Base-by-base conservation (phyloP, 2,888 invertebrate species). In the Stenichneumon culpator region DNA sequence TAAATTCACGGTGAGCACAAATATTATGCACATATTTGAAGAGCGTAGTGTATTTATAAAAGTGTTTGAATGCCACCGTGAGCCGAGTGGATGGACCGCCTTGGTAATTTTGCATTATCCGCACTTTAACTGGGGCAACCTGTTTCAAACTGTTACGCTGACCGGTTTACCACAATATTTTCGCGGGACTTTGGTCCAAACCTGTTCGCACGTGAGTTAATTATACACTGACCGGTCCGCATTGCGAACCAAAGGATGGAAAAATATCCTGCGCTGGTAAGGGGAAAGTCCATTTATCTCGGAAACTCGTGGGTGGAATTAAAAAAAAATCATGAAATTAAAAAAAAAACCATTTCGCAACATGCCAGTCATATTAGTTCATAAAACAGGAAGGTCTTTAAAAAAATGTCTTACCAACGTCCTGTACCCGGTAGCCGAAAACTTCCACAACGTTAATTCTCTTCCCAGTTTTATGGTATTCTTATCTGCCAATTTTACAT, bases 1-100 rank as follows among this genome's bases (percentile, higher is more conserved):
- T 65, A 73, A 14, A 67, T 65, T 72, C 39, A 39, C 28, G 65
- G 57, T 52, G 54, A 79, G 52, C 70, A 36, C 25, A 67, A 82
- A 85, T 79, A 54, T 19, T 82, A 85, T 85, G 84, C 82, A 75
- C 84, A 85, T 85, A 85, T 85, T 85, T 82, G 79, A 85, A 82
- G 74, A 79, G 74, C 65, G 74, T 52, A 14, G 65, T 74, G 80
- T 63, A 74, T 82, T 85, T 75, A 63, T 85, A 79, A 84, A 79
- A 85, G 74, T 75, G 84, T 85, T 79, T 72, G 75, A 85, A 70
- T 75, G 78, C 82, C 79, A 72, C 70, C 70, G 74, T 32, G 65
- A 74, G 74, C 3, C 67, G 52, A 36, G 67, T 16, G 54, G 50
- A 75, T 67, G 52, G 22, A 16, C 52, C 28, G 67, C 16, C 52